Evolutionary conservation across 2,797 vertebrate genomes (phyloP), one percentile per base, ranked within the genome.

Genomic region (Anableps anableps): DNA sequence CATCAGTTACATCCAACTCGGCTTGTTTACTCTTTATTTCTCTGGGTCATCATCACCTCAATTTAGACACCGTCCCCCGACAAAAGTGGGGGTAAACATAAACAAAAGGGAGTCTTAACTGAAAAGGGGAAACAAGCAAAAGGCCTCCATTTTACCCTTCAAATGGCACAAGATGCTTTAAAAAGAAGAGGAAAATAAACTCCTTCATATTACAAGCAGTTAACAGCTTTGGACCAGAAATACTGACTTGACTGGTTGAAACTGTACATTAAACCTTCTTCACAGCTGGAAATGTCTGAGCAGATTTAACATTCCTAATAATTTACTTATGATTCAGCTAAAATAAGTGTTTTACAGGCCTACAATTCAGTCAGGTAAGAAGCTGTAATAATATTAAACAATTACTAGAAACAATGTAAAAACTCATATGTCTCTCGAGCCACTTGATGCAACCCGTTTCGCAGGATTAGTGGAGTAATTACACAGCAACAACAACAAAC

Each of bases 1-100:
- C 74, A 73, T 41, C 75, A 79, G 50, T 77, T 86, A 88, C 82
- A 88, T 79, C 83, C 80, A 82, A 84, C 66, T 53, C 26, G 72
- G 36, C 23, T 62, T 45, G 55, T 47, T 73, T 26, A 47, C 5
- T 0, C 50, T 77, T 75, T 4, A 75, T 71, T 76, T 75, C 19
- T 17, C 4, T 11, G 6, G 41, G 41, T 48, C 53, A 50, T 48
- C 43, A 51, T 36, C 23, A 34, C 19, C n/a, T 64, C 2, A 38
- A 64, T 74, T 64, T 70, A 21, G 74, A 74, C 9, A 74, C 58
- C 53, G 71, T 23, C 88, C 91, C 91, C 94, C 90, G 89, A 94
- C 91, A 94, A 80, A 94, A 94, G 84, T 93, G 93, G 92, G 92
- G 92, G 89, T 68, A 60, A 77, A 85, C 77, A 74, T 68, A 2